These are phyloP conservation scores for Gymnothorax reevesii DNA, from an alignment of 2,797 vertebrate species.

Conservation along the genomic window DNA sequence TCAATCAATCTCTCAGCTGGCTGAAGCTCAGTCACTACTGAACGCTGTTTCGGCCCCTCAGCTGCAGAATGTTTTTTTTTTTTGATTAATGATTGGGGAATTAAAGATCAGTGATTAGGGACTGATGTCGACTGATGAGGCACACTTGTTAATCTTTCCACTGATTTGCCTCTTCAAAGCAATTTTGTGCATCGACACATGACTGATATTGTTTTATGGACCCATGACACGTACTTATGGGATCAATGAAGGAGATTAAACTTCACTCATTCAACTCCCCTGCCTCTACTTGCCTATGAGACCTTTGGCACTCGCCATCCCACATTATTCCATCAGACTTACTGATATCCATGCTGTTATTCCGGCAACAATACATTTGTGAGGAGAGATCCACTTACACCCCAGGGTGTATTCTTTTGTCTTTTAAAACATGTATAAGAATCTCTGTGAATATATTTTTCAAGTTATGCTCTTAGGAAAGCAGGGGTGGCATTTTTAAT, in stretches of 20 bases:
- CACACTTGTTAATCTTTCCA: background rate
- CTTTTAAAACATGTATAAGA: background rate
- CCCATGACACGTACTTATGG: background rate
- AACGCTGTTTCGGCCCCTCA: background rate
- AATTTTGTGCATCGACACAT: background rate
- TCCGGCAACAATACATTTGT: background rate
- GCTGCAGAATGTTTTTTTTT: background rate
- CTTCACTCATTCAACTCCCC: background rate
- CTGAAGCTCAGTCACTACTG: background rate
- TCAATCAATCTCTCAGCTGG: slow-evolving; percentile 3
- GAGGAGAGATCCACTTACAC: background rate
- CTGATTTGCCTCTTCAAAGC: background rate
- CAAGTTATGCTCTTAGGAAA: background rate
- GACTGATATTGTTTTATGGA: background rate
- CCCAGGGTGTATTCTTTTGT: background rate
- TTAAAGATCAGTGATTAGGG: background rate
- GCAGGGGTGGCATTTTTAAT: background rate
- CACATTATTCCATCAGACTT: background rate
- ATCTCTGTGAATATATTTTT: background rate
- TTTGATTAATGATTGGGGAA: background rate
- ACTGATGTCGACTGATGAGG: background rate
- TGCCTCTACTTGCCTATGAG: background rate
- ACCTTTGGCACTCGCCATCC: background rate
- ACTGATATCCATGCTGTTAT: background rate
- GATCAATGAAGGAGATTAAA: background rate